These are phyloP conservation scores for Anhinga anhinga DNA, from an alignment of 2,113 vertebrate species.

Conservation along the genomic window DNA sequence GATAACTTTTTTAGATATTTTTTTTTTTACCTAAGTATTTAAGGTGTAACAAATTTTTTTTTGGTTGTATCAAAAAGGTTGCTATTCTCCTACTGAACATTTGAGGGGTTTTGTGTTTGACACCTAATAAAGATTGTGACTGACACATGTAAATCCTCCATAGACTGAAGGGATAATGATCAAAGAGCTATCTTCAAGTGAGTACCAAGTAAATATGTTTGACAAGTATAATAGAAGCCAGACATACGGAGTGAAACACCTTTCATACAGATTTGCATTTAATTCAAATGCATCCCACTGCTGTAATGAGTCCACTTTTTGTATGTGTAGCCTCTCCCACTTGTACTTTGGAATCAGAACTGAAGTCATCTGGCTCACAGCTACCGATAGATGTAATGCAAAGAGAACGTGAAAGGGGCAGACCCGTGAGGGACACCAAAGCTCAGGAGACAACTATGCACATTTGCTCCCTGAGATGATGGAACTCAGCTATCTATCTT, in stretches of 20 bases:
- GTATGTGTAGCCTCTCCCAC: not conserved
- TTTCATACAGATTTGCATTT: not conserved
- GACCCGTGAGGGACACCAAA: not conserved
- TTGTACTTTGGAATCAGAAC: not conserved
- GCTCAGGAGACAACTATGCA: conserved; percentile 46
- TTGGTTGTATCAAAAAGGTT: conserved; percentile 47
- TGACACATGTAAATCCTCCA: conserved; percentile 43
- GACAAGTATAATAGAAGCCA: not conserved
- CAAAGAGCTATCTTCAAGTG: not conserved
- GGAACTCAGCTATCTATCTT: not conserved
- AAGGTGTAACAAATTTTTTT: conserved; percentile 17
- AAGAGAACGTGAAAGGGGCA: not conserved
- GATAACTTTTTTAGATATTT: conserved; percentile 21
- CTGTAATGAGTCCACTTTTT: not conserved
- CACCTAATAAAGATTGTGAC: not conserved
- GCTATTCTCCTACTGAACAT: conserved; percentile 38
- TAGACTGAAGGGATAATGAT: conserved; percentile 32
- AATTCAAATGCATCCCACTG: not conserved
- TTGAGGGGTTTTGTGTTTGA: conserved; percentile 24
- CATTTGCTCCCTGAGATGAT: conserved; percentile 73
- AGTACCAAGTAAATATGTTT: not conserved
- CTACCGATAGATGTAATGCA: not conserved
- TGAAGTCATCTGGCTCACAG: not conserved
- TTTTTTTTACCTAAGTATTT: conserved; percentile 28
- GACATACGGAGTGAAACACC: not conserved